Evolutionary conservation across 2,888 invertebrate genomes (phyloP).

Genomic region (Piscicola geometra): DNA sequence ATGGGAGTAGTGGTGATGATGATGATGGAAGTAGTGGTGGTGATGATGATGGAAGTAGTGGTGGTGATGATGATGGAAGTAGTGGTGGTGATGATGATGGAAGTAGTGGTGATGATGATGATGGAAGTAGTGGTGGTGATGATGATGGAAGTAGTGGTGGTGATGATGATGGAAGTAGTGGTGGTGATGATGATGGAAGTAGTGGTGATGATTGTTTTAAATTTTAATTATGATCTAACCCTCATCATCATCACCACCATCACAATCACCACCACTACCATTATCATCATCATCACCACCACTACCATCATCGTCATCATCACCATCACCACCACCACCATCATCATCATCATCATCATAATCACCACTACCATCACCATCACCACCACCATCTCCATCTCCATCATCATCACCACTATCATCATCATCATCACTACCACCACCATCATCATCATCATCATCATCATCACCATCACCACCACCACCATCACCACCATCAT

Average conservation of each 20-base stretch:
- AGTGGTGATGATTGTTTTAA: not conserved
- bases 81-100: no score
- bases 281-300: not conserved
- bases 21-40: not conserved
- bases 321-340: slow-evolving; percentile 7
- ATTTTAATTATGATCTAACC: not conserved
- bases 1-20: not conserved
- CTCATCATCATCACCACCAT: not conserved
- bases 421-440: slow-evolving; percentile 12
- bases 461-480: not conserved
- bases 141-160: no score
- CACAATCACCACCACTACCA: not conserved
- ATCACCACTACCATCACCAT: slow-evolving; percentile 20
- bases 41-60: not conserved
- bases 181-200: no score
- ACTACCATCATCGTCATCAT: slow-evolving; percentile 16
- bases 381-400: not conserved
- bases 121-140: not conserved
- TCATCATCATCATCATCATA: slow-evolving; percentile 21
- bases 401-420: not conserved
- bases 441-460: slow-evolving; percentile 6
- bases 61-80: not conserved
- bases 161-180: no score
- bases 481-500: not conserved
- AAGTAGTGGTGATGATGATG: no score